A percentile compares a stretch with the other conserved stretches of the same genome.
Conservation (phyloP, 2,797 vertebrate species). For the Graptemys geographica region DNA sequence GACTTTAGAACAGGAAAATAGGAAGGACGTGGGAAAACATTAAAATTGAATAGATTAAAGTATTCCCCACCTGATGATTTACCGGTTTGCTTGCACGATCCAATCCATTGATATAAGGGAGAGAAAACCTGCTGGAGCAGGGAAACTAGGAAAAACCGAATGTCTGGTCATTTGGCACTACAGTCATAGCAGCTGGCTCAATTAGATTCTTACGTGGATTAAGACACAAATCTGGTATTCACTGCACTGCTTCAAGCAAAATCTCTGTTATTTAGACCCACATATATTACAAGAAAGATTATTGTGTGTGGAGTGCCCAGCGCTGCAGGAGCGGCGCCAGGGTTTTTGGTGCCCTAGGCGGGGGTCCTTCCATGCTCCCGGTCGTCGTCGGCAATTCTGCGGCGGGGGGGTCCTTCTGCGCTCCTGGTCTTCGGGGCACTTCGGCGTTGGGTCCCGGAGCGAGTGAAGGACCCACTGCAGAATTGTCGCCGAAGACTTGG, state of each 20-base stretch:
- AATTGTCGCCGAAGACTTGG: too few species aligned
- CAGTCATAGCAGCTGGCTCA: neutral
- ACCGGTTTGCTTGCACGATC: neutral
- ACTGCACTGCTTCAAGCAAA: neutral
- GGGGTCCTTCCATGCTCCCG: too few species aligned
- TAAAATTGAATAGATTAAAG: constrained; percentile 13
- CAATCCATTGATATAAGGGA: neutral
- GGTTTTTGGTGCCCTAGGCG: too few species aligned
- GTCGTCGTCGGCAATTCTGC: too few species aligned
- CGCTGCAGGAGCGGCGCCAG: neutral
- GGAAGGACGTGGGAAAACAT: constrained; percentile 16
- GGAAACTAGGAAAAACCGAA: neutral
- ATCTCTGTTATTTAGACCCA: neutral
- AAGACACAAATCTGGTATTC: neutral
- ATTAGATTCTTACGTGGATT: neutral
- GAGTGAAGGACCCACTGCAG: too few species aligned
- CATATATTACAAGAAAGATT: neutral
- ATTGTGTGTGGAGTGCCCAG: neutral
- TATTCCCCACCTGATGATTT: neutral
- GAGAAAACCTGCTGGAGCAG: neutral
- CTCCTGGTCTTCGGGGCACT: too few species aligned
- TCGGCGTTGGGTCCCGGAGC: too few species aligned
- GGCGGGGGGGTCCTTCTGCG: too few species aligned
- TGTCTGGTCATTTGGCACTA: neutral
- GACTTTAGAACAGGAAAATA: neutral